Evolutionary conservation across 1,140 invertebrate species (phyloP).

Genomic region (Semibalanus balanoides): DNA sequence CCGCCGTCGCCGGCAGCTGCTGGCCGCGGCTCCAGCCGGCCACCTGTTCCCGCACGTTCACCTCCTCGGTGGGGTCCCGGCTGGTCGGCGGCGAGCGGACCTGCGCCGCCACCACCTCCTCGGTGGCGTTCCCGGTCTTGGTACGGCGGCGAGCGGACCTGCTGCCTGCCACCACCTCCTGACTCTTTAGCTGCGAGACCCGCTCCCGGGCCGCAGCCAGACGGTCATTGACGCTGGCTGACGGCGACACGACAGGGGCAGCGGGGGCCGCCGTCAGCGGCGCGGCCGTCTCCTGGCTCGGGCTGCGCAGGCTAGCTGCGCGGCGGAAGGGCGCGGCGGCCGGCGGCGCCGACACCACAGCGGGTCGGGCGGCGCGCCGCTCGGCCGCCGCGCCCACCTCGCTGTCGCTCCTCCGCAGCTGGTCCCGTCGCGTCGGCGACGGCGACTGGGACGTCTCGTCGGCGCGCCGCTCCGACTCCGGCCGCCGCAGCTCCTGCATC

Average conservation of each 20-base stretch:
- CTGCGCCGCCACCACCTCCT: slow-evolving; percentile 17
- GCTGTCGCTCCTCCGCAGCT: not conserved
- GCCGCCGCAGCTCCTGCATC: slow-evolving; percentile 19
- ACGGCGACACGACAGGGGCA: not conserved
- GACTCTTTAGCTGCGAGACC: not conserved
- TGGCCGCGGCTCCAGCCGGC: slow-evolving; percentile 20
- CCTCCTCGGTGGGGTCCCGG: slow-evolving; percentile 19
- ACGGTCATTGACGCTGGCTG: not conserved
- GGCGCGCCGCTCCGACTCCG: slow-evolving; percentile 12
- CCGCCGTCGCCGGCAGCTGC: too few relatives aligned
- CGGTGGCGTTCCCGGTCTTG: slow-evolving; percentile 8
- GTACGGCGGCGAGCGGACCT: too few relatives aligned
- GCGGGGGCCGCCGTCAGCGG: too few relatives aligned
- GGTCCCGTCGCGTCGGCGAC: slow-evolving; percentile 22
- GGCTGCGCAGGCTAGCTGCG: not conserved
- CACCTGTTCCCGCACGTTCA: slow-evolving; percentile 26
- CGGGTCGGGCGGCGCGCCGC: slow-evolving; percentile 25
- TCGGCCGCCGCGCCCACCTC: not conserved
- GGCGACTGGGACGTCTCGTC: slow-evolving; percentile 8
- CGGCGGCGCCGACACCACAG: slow-evolving; percentile 18
- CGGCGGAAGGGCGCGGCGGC: not conserved
- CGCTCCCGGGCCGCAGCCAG: not conserved
- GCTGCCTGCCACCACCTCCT: not conserved
- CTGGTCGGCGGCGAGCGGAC: too few relatives aligned
- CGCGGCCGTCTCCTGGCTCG: not conserved